Base-by-base conservation (phyloP, 1,140 invertebrate species). In the Medauroidea extradentata region DNA sequence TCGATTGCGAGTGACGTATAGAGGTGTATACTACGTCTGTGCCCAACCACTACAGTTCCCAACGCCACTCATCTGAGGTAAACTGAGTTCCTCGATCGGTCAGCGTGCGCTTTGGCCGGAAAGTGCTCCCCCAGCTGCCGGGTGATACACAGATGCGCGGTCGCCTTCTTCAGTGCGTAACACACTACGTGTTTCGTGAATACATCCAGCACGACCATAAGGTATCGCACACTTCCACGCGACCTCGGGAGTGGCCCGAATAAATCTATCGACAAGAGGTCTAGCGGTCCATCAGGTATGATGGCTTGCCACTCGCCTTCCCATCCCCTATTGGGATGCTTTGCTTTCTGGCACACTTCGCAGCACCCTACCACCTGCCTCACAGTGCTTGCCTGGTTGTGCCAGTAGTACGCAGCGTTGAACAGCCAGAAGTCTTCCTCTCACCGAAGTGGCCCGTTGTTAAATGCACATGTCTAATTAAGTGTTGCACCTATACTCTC, bases 31-130 rank as follows among this genome's bases (percentile, higher is more conserved):
- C 5, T 1, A 53, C 38, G 16, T 57, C 24, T 16, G 62, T 25
- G 2, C 48, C 53, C 0, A 18, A 1, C 11, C 23, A 1, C 3
- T 52, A 18, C 7, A 62, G 34, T 8, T 7, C 19, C n/a, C 53
- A 16, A 8, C 48, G 43, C 62, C 59, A 65, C 11, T 29, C 14
- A 7, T 2, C 14, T 1, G 62, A 59, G 0, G 58, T 54, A n/a
- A 52, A 52, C n/a, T 52, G 50, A 5, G 24, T 23, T 4, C 50
- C 50, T 4, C 16, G 19, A 29, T 52, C 50, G n/a, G 4, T 24
- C n/a, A 52, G 25, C 4, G 16, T 52, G 4, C 21, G 4, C 9
- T 21, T 29, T 5, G 50, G 50, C 13, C 5, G 44, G 44, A 46
- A 5, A 19, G n/a, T 46, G 13, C 5, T 46, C 44, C 5, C 13